Conservation (phyloP, 2,113 vertebrate genomes). For the Protomyctophum bolini region DNA sequence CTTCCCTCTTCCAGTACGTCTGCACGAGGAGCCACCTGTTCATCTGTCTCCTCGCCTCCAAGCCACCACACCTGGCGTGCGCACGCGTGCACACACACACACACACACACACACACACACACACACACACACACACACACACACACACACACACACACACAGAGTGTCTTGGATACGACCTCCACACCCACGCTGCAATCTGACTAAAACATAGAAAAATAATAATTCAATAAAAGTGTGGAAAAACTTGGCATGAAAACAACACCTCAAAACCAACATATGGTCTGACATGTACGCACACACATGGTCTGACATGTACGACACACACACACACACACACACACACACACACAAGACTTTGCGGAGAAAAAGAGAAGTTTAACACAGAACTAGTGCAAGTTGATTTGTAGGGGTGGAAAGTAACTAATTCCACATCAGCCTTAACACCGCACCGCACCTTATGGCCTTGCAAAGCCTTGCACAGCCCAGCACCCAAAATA, state of each 20-base stretch:
- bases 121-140: conserved; percentile 15
- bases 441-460: no score
- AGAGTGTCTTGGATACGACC: not conserved
- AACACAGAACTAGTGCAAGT: no score
- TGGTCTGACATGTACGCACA: conserved; percentile 29
- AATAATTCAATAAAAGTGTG: no score
- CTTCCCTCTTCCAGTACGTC: not conserved
- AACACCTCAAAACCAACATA: conserved; percentile 24
- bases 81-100: not conserved
- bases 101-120: not conserved
- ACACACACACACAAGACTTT: no score
- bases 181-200: conserved; percentile 42
- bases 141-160: conserved; percentile 1
- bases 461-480: no score
- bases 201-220: conserved; percentile 27
- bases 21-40: not conserved
- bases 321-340: no score
- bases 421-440: no score
- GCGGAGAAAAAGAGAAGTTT: no score
- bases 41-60: conserved; percentile 2
- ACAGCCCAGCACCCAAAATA: no score
- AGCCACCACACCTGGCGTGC: not conserved
- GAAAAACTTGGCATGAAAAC: conserved; percentile 2
- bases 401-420: no score
- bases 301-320: conserved; percentile 27